These are phyloP conservation scores for Phytoseiulus persimilis DNA, from an alignment of 2,888 invertebrate species.

Conservation along the genomic window DNA sequence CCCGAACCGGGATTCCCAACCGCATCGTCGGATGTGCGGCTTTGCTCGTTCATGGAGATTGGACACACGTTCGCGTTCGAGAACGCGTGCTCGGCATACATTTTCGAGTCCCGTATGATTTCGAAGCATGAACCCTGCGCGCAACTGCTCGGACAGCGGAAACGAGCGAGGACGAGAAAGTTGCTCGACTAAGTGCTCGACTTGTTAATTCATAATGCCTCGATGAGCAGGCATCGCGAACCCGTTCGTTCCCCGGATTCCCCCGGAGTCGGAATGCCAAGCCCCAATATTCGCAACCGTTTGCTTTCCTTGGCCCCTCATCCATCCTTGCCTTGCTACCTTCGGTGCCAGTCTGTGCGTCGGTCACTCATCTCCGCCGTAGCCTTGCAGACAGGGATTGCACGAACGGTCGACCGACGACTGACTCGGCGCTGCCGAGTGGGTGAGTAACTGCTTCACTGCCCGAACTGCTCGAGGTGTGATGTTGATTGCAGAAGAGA, in stretches of 20 bases:
- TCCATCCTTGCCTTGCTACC: neutral
- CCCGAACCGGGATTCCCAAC: too few species aligned
- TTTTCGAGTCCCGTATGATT: neutral
- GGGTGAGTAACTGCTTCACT: neutral
- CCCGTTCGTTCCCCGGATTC: neutral
- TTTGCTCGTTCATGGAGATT: too few species aligned
- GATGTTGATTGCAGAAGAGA: neutral
- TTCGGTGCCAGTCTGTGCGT: neutral
- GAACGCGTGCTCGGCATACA: neutral
- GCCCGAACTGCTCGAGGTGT: constrained; percentile 5
- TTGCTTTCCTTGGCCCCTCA: neutral
- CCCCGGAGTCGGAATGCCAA: neutral
- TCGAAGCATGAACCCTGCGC: neutral
- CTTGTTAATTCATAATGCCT: constrained; percentile 5
- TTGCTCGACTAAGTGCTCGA: neutral
- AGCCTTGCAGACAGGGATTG: neutral
- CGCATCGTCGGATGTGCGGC: too few species aligned
- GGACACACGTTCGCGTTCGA: too few species aligned
- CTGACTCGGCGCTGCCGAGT: neutral
- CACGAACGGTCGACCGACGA: neutral
- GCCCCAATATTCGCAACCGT: neutral
- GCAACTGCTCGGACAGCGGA: neutral
- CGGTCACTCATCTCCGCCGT: neutral
- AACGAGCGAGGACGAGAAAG: neutral
- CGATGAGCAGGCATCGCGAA: neutral